These are phyloP conservation scores for Yasuhikotakia modesta DNA, from an alignment of 2,797 vertebrate genomes.

Conservation along the genomic window DNA sequence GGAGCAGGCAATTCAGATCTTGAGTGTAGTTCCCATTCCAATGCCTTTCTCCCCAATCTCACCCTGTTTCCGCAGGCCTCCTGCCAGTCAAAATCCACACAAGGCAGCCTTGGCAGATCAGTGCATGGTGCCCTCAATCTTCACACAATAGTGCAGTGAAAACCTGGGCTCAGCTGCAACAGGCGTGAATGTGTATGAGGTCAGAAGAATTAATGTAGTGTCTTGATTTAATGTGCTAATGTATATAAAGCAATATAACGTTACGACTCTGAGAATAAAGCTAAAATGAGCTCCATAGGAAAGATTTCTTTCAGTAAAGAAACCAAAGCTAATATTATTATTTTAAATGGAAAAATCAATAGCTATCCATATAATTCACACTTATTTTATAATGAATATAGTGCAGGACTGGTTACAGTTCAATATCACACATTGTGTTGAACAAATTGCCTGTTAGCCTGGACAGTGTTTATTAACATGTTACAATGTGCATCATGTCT, in stretches of 20 bases:
- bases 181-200: slow-evolving; percentile 63
- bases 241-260: slow-evolving; percentile 72
- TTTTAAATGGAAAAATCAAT: too few species aligned
- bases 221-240: slow-evolving; percentile 80
- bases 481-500: too few species aligned
- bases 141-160: slow-evolving; percentile 54
- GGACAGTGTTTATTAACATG: too few species aligned
- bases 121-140: slow-evolving; percentile 58
- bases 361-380: too few species aligned
- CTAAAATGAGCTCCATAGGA: not conserved
- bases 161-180: slow-evolving; percentile 79
- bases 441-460: too few species aligned
- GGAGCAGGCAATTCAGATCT: slow-evolving; percentile 97
- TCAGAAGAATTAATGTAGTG: slow-evolving; percentile 69
- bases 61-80: slow-evolving; percentile 82
- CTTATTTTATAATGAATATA: too few species aligned
- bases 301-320: not conserved
- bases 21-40: slow-evolving; percentile 94
- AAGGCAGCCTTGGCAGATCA: slow-evolving; percentile 61
- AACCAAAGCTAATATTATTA: too few species aligned
- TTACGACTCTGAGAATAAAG: not conserved
- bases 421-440: too few species aligned
- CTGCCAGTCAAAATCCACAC: slow-evolving; percentile 86
- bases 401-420: too few species aligned
- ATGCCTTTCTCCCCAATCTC: slow-evolving; percentile 72